A percentile compares a stretch with the other conserved stretches of the same genome.
Evolutionary conservation across 2,797 vertebrate species (phyloP).

Genomic region (Eurystomus glaucurus): DNA sequence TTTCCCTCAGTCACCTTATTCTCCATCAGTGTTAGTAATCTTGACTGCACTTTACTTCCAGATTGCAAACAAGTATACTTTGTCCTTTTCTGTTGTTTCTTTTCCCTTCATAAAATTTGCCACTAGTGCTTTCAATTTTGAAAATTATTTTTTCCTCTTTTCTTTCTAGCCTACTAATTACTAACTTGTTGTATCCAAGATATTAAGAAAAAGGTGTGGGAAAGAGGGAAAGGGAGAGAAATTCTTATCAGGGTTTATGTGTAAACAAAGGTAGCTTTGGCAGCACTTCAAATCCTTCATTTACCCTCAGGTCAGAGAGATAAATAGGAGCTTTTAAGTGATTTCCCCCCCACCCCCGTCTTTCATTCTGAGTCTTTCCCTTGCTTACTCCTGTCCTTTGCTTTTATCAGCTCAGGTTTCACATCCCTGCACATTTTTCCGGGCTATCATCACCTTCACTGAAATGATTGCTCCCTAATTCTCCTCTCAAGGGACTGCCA

Average conservation of each 20-base stretch:
- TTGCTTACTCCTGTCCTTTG: neutral
- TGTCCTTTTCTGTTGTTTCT: neutral
- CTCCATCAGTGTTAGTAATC: neutral
- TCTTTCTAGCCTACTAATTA: neutral
- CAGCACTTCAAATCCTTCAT: slow-evolving; percentile 42
- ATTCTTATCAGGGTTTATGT: neutral
- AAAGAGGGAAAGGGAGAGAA: neutral
- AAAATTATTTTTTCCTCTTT: neutral
- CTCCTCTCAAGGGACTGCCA: neutral
- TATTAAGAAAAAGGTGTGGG: neutral
- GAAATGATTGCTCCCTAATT: neutral
- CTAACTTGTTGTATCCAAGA: neutral
- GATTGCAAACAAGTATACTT: neutral
- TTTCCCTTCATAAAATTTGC: neutral
- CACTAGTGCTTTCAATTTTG: neutral
- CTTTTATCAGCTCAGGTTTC: slow-evolving; percentile 16
- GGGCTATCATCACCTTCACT: slow-evolving; percentile 2
- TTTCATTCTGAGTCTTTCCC: slow-evolving; percentile 3
- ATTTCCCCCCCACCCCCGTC: neutral
- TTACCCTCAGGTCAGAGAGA: slow-evolving; percentile 17
- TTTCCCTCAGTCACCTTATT: neutral
- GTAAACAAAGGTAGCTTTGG: slow-evolving; percentile 36
- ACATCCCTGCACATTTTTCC: neutral
- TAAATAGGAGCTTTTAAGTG: slow-evolving; percentile 7
- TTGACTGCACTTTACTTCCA: neutral